Evolutionary conservation across 2,113 vertebrate genomes (phyloP).

Genomic region (Malaclemys terrapin): DNA sequence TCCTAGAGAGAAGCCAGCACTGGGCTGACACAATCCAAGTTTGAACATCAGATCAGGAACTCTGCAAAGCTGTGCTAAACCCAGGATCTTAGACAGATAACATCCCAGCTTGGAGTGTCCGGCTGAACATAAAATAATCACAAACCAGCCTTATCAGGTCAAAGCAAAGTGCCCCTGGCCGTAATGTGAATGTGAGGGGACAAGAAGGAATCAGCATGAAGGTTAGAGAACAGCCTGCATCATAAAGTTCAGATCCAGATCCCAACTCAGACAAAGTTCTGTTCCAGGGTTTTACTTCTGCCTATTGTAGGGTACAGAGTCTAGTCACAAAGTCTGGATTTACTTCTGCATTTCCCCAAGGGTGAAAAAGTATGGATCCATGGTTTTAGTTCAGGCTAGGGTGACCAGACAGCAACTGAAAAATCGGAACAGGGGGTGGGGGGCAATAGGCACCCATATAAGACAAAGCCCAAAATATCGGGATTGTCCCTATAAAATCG

Average conservation of each 20-base stretch:
- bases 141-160: background rate
- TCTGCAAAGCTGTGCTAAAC: conserved; percentile 47
- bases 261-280: background rate
- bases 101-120: background rate
- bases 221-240: background rate
- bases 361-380: fast-evolving
- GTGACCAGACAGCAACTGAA: no score
- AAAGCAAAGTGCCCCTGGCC: background rate
- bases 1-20: conserved; percentile 30
- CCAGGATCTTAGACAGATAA: conserved; percentile 20
- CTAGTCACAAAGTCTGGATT: no score
- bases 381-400: background rate
- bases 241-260: background rate
- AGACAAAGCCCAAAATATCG: no score
- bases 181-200: background rate
- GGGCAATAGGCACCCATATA: no score
- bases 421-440: no score
- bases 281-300: no score
- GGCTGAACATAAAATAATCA: background rate
- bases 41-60: conserved; percentile 53
- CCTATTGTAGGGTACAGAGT: no score
- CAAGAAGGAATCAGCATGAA: background rate
- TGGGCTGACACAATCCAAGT: conserved; percentile 2
- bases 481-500: no score
- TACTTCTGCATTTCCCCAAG: background rate